Conservation (phyloP, 2,888 invertebrate genomes). For the Protophormia terraenovae region DNA sequence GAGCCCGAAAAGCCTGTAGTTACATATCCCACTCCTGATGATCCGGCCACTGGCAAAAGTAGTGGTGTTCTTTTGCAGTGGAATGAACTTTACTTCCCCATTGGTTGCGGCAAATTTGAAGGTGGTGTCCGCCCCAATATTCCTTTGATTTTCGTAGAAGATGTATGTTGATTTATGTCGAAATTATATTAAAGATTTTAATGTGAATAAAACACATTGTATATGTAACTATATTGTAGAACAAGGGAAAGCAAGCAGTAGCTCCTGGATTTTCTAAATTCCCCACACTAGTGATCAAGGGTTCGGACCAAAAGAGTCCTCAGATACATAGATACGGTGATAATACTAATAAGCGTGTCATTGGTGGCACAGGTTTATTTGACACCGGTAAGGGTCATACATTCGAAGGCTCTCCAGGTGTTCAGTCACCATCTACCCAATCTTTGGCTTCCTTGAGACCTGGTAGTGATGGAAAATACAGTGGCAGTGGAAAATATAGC, state of each 20-base stretch:
- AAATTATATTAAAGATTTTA: not conserved
- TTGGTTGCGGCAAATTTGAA: constrained; percentile 85
- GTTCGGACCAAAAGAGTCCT: constrained; percentile 73
- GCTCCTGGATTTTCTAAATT: constrained; percentile 66
- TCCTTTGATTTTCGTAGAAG: constrained; percentile 72
- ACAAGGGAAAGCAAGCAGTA: constrained; percentile 52
- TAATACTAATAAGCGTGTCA: constrained; percentile 48
- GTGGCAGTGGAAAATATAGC: not conserved
- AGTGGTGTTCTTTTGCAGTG: constrained; percentile 85
- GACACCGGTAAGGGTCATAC: constrained; percentile 74
- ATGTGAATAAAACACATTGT: not conserved
- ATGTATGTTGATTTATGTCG: constrained; percentile 71
- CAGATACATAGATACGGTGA: constrained; percentile 69
- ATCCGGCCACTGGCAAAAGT: constrained; percentile 71
- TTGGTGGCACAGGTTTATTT: constrained; percentile 71
- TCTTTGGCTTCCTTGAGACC: constrained; percentile 75
- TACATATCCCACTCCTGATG: constrained; percentile 81
- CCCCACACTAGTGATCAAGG: constrained; percentile 66
- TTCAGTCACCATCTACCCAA: constrained; percentile 76
- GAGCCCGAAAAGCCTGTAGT: constrained; percentile 87
- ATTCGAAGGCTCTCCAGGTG: constrained; percentile 72
- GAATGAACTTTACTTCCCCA: constrained; percentile 87
- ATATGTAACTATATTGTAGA: constrained; percentile 66
- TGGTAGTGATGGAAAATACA: constrained; percentile 70
- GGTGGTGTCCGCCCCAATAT: constrained; percentile 79